Percentiles rank a stretch among this genome's conserved stretches.
phyloP scores from a whole-genome alignment of 2,888 invertebrate genomes.

The Drosophila nigritarsus region DNA sequence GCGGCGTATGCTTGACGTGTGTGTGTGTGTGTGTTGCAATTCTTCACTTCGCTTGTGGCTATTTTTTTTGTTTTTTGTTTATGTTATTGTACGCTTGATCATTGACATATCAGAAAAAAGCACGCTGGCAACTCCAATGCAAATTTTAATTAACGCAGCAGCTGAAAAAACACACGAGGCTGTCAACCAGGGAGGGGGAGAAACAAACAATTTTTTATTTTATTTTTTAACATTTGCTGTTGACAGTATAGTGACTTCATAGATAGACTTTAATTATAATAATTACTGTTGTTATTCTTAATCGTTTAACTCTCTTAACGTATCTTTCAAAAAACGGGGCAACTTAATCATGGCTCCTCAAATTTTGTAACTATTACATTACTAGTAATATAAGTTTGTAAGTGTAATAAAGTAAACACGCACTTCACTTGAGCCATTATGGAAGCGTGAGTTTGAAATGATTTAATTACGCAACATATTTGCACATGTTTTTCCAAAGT shows the following conservation, averaged over 20 bases:
- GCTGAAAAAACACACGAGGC: slow-evolving; percentile 22
- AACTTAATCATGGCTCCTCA: not conserved
- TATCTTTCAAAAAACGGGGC: too few species aligned
- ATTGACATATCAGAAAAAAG: slow-evolving; percentile 13
- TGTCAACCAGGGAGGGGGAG: not conserved
- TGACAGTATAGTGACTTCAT: slow-evolving; percentile 7
- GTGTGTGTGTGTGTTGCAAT: slow-evolving; percentile 18
- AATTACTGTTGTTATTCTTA: not conserved
- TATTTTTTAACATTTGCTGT: slow-evolving; percentile 7
- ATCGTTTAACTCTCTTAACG: not conserved
- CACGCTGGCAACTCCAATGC: not conserved
- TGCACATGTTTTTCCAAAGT: not conserved
- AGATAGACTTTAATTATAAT: not conserved
- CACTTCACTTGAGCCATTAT: not conserved
- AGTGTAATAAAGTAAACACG: not conserved
- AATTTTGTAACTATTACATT: not conserved
- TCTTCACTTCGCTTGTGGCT: slow-evolving; percentile 18
- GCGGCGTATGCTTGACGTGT: slow-evolving; percentile 58
- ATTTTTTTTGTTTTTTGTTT: not conserved
- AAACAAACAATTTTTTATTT: slow-evolving; percentile 19
- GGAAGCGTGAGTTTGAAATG: not conserved
- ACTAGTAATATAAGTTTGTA: not conserved
- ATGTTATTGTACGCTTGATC: not conserved
- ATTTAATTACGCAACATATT: not conserved
- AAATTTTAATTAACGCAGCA: slow-evolving; percentile 21